These are phyloP conservation scores for Heteromormyrus szaboi DNA, from an alignment of 2,797 vertebrate genomes.

Conservation along the genomic window DNA sequence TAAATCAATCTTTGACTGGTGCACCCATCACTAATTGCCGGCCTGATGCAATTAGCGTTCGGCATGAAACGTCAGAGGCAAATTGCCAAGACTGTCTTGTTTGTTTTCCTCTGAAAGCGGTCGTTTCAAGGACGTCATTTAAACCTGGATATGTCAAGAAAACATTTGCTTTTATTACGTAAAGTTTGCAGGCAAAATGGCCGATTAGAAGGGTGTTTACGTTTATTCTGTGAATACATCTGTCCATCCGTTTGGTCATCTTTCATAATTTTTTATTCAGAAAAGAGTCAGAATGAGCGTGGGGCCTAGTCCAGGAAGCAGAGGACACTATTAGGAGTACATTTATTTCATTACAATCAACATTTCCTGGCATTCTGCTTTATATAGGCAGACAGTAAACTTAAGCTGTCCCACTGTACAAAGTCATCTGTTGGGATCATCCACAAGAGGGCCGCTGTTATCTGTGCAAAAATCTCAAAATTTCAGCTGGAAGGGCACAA, in stretches of 20 bases:
- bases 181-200: background rate
- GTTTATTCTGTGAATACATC: background rate
- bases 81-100: background rate
- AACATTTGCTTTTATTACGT: background rate
- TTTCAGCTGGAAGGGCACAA: background rate
- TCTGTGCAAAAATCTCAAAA: background rate
- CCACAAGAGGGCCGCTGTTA: background rate
- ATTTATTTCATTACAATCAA: background rate
- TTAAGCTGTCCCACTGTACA: background rate
- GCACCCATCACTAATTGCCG: background rate
- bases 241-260: background rate
- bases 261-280: background rate
- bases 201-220: background rate
- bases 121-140: background rate
- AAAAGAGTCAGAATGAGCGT: background rate
- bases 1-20: background rate
- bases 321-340: background rate
- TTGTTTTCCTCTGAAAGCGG: background rate
- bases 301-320: background rate
- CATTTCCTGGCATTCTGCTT: background rate
- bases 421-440: background rate
- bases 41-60: slow-evolving; percentile 7
- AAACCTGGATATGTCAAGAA: background rate
- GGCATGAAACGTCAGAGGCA: background rate
- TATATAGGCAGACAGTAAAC: background rate